These are phyloP conservation scores for Lasiurus cinereus DNA, from an alignment of 2,113 vertebrate genomes.

Conservation along the genomic window DNA sequence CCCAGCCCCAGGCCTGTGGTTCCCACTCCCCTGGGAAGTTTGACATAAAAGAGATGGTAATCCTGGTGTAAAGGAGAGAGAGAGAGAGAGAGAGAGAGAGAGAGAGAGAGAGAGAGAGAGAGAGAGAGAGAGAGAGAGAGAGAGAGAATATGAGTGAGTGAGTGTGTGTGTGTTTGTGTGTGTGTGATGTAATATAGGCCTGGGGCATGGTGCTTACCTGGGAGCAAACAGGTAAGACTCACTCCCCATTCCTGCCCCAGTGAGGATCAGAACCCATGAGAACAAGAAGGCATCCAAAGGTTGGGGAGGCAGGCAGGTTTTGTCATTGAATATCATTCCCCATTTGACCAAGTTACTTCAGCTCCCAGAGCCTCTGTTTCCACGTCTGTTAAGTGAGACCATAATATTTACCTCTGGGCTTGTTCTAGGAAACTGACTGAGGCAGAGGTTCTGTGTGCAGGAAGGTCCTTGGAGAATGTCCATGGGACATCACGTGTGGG, in stretches of 20 bases:
- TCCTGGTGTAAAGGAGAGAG: neutral
- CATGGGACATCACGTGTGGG: neutral
- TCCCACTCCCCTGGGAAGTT: neutral
- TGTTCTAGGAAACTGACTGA: neutral
- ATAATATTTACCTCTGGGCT: neutral
- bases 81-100: neutral
- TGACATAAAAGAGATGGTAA: neutral
- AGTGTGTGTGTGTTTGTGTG: neutral
- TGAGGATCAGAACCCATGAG: neutral
- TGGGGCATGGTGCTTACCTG: neutral
- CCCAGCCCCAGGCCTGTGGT: neutral
- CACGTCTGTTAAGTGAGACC: neutral
- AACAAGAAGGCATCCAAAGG: neutral
- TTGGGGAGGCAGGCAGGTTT: neutral
- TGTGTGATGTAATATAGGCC: neutral
- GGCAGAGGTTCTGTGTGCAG: neutral
- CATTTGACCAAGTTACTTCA: neutral
- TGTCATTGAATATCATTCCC: neutral
- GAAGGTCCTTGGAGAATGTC: neutral
- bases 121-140: no score
- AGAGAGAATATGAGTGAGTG: no score
- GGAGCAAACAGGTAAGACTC: neutral
- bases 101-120: no score
- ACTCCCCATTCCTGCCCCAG: neutral
- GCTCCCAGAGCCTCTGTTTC: neutral